phyloP scores from a whole-genome alignment of 2,888 invertebrate genomes.

The Cepaea hortensis region DNA sequence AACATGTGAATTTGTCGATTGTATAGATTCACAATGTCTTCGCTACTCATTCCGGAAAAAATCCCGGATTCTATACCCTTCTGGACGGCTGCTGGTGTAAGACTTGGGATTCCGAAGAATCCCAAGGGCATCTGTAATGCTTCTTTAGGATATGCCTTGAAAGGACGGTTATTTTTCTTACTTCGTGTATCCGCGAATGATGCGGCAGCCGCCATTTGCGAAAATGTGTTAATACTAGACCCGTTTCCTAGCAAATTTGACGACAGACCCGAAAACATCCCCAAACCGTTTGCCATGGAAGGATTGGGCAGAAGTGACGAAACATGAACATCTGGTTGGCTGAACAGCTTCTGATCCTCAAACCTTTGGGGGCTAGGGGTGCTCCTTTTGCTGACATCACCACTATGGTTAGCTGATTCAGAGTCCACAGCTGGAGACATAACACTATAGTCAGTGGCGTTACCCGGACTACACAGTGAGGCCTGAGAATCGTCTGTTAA shows the following conservation, averaged over 20 bases:
- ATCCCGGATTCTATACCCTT: slow-evolving; percentile 40
- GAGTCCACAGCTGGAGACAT: slow-evolving; percentile 13
- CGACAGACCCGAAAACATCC: slow-evolving; percentile 33
- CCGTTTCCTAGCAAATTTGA: slow-evolving; percentile 40
- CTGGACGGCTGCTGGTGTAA: slow-evolving; percentile 54
- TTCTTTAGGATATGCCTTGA: slow-evolving; percentile 83
- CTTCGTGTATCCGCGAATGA: slow-evolving; percentile 25
- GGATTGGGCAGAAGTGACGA: neutral
- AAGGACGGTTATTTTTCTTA: slow-evolving; percentile 68
- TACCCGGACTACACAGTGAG: slow-evolving; percentile 48
- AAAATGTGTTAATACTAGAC: slow-evolving; percentile 33
- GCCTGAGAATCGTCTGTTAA: slow-evolving; percentile 50
- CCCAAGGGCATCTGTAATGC: slow-evolving; percentile 80
- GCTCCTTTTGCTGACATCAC: slow-evolving; percentile 9
- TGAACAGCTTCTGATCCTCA: slow-evolving; percentile 11
- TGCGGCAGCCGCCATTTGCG: slow-evolving; percentile 40
- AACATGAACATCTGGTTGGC: neutral
- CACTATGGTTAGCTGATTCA: neutral
- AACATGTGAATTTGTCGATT: slow-evolving; percentile 65
- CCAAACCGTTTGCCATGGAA: slow-evolving; percentile 20
- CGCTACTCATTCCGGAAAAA: slow-evolving; percentile 63
- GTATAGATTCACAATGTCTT: slow-evolving; percentile 69
- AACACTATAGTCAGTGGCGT: slow-evolving; percentile 33
- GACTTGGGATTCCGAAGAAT: slow-evolving; percentile 68
- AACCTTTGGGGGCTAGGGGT: slow-evolving; percentile 33